phyloP scores from a whole-genome alignment of 2,113 vertebrate genomes.

The Porphyrio hochstetteri region DNA sequence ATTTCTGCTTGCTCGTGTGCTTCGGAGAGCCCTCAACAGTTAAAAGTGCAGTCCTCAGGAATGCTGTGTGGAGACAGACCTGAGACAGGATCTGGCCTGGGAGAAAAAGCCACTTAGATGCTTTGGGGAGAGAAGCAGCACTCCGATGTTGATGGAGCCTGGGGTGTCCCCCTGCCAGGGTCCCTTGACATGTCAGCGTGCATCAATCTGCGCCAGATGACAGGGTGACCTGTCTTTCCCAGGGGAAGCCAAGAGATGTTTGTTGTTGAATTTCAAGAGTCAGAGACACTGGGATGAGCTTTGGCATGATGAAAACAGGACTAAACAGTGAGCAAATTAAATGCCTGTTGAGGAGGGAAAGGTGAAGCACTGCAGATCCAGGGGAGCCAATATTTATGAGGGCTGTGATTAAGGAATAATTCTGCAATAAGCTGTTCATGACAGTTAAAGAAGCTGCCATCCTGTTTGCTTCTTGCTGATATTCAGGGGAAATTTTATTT shows the following conservation, averaged over 20 bases:
- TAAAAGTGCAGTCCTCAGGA: background rate
- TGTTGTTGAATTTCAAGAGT: background rate
- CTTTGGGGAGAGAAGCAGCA: background rate
- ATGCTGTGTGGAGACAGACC: background rate
- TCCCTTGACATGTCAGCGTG: background rate
- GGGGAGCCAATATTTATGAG: background rate
- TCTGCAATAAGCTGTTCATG: accelerated
- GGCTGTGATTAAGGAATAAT: background rate
- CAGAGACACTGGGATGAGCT: background rate
- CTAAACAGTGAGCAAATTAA: background rate
- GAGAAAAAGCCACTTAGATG: background rate
- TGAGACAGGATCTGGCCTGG: background rate
- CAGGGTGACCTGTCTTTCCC: background rate
- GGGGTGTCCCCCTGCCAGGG: background rate
- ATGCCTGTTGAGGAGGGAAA: background rate
- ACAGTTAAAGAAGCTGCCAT: background rate
- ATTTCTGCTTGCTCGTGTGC: background rate
- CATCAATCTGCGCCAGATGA: background rate
- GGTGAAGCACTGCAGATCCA: background rate
- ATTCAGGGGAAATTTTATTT: background rate
- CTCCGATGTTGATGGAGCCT: accelerated
- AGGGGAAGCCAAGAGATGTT: background rate
- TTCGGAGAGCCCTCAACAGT: background rate
- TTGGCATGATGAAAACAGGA: accelerated
- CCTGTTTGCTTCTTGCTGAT: background rate